Conservation (phyloP, 1,140 invertebrate genomes). For the Amphibalanus amphitrite region DNA sequence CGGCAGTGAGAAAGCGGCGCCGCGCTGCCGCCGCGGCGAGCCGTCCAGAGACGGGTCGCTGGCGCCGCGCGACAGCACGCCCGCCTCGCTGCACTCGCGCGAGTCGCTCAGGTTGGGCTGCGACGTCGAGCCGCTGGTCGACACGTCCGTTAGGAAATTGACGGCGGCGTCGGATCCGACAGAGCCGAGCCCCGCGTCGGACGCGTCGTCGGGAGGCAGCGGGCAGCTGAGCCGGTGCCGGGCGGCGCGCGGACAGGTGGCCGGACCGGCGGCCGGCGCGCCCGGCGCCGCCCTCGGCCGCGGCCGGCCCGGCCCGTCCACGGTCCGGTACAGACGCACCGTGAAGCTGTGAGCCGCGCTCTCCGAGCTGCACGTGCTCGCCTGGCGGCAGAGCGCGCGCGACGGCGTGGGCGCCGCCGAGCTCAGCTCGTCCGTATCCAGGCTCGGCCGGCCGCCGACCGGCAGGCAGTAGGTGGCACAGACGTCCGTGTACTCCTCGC, state of each 20-base stretch:
- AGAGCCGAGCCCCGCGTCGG: slow-evolving; percentile 1
- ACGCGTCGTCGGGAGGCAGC: slow-evolving; percentile 6
- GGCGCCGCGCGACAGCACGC: background rate
- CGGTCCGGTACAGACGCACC: slow-evolving; percentile 18
- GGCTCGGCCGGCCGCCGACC: background rate
- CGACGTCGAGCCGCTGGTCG: slow-evolving; percentile 4
- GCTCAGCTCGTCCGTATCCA: background rate
- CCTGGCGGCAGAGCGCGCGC: slow-evolving; percentile 1
- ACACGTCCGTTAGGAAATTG: slow-evolving; percentile 11
- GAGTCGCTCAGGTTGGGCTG: background rate
- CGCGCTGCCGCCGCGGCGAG: background rate
- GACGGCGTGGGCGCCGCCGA: background rate
- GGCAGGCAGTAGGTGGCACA: background rate
- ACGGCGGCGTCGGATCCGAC: slow-evolving; percentile 7
- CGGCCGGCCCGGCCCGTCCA: background rate
- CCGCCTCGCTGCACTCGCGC: background rate
- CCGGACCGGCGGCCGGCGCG: no score
- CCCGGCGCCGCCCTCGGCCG: no score
- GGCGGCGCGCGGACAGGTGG: background rate
- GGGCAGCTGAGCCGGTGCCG: slow-evolving; percentile 7
- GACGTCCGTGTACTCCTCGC: slow-evolving; percentile 2
- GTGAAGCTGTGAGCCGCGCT: slow-evolving; percentile 25
- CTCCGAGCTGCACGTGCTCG: slow-evolving; percentile 24
- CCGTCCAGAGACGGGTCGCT: background rate
- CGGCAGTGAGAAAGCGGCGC: background rate